Percentiles rank a stretch among this genome's conserved stretches.
These are phyloP conservation scores for Syngnathus acus DNA, from an alignment of 2,797 vertebrate species.

Conservation along the genomic window DNA sequence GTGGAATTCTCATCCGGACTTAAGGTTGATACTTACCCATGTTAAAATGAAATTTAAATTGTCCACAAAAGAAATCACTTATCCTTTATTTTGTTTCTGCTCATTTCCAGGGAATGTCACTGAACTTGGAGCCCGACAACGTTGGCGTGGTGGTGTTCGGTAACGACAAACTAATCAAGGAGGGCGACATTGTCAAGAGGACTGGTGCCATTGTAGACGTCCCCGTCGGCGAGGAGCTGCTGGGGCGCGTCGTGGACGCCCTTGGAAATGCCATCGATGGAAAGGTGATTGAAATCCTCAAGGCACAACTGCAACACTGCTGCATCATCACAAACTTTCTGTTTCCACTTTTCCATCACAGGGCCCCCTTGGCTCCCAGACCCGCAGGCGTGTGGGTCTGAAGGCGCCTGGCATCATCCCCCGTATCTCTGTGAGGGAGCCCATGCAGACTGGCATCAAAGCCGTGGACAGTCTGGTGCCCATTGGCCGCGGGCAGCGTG, in stretches of 20 bases:
- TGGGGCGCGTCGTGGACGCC: slow-evolving; percentile 91
- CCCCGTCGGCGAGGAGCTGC: slow-evolving; percentile 86
- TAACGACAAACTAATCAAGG: slow-evolving; percentile 95
- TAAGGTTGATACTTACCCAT: slow-evolving; percentile 67
- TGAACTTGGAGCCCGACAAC: slow-evolving; percentile 97
- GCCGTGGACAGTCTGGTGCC: slow-evolving; percentile 96
- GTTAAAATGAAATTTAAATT: background rate
- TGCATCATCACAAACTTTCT: too few species aligned
- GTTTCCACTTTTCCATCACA: slow-evolving; percentile 29
- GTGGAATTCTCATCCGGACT: slow-evolving; percentile 96
- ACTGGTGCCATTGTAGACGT: slow-evolving; percentile 94
- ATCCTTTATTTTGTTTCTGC: background rate
- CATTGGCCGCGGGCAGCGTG: slow-evolving; percentile 94
- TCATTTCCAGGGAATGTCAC: slow-evolving; percentile 84
- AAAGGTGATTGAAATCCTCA: slow-evolving; percentile 68
- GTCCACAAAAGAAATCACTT: background rate
- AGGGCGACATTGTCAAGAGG: slow-evolving; percentile 92
- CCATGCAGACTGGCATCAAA: slow-evolving; percentile 96
- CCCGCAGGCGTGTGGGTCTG: slow-evolving; percentile 84
- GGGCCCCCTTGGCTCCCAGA: slow-evolving; percentile 77
- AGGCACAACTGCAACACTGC: background rate
- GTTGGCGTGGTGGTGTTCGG: slow-evolving; percentile 97
- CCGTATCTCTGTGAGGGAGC: slow-evolving; percentile 90
- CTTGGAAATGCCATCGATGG: slow-evolving; percentile 93
- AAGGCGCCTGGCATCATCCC: slow-evolving; percentile 95